Evolutionary conservation across 1,140 invertebrate genomes (phyloP).

Genomic region (Acyrthosiphon pisum): DNA sequence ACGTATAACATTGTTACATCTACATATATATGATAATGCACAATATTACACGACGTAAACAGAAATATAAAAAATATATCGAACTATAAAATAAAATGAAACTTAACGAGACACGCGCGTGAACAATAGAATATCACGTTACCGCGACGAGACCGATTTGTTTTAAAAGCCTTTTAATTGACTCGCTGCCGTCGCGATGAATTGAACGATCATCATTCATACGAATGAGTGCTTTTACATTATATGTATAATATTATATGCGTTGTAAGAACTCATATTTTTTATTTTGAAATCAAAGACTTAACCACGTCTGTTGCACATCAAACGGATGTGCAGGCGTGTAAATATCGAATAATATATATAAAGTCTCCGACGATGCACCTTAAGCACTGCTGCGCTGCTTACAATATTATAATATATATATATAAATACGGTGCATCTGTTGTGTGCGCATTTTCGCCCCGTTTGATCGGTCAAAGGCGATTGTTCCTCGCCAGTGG

Average conservation of each 20-base stretch:
- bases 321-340: background rate
- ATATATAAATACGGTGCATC: background rate
- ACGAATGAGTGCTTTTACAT: background rate
- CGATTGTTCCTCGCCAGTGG: constrained; percentile 23
- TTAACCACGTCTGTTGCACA: background rate
- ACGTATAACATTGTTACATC: background rate
- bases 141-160: background rate
- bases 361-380: background rate
- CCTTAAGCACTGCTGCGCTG: background rate
- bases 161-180: constrained; percentile 31
- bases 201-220: background rate
- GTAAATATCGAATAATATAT: background rate
- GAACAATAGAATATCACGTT: background rate
- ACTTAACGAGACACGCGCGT: background rate
- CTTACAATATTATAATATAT: background rate
- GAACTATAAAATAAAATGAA: background rate
- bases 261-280: background rate
- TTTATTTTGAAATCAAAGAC: constrained; percentile 7
- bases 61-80: background rate
- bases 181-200: background rate
- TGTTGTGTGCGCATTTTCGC: constrained; percentile 35
- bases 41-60: background rate
- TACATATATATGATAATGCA: background rate
- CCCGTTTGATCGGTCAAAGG: constrained; percentile 52
- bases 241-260: background rate